Evolutionary conservation across 2,113 vertebrate genomes (phyloP), one percentile per base, ranked within the genome.

Genomic region (Alligator mississippiensis): DNA sequence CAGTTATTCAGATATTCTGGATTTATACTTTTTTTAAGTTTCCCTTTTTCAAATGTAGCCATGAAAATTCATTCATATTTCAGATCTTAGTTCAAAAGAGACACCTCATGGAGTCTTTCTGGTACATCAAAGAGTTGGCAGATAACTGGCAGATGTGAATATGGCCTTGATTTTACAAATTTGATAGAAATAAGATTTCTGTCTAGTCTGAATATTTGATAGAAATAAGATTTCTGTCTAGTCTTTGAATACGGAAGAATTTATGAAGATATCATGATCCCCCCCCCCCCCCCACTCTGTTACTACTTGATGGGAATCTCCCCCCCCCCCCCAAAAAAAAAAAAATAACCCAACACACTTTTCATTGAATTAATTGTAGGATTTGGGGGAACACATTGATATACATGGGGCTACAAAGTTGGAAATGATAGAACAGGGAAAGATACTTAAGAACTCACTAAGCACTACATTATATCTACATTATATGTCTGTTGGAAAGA

Each of bases 61-160:
- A 62, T 58, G 59, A 74, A 7, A 80, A 75, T 77, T 63, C 76
- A 92, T 87, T 30, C 88, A 22, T 81, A 70, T 66, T 92, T 86
- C 85, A 76, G 66, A 77, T 81, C 30, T 88, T 80, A 68, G 77
- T 86, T 97, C 95, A 92, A 77, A 17, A 75, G 92, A 80, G 89
- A 92, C 91, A 97, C 83, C 85, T 97, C 87, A 94, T 80, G 93
- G 93, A 91, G 47, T 54, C 58, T 15, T 13, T 93, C 87, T 77
- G 72, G 34, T 77, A 77, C 90, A 18, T 60, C 92, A 77, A 96
- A 27, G 54, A 79, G 68, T 80, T 88, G 87, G 84, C 16, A 83
- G 30, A 77, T 60, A 88, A 86, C 81, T 89, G 80, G 55, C 88
- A 96, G 87, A 88, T 86, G 57, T 54, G 80, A 91, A 91, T 87